A percentile compares a stretch with the other conserved stretches of the same genome.
Evolutionary conservation across 2,113 vertebrate species (phyloP).

Genomic region (Pseudolaguvia tuberculata): DNA sequence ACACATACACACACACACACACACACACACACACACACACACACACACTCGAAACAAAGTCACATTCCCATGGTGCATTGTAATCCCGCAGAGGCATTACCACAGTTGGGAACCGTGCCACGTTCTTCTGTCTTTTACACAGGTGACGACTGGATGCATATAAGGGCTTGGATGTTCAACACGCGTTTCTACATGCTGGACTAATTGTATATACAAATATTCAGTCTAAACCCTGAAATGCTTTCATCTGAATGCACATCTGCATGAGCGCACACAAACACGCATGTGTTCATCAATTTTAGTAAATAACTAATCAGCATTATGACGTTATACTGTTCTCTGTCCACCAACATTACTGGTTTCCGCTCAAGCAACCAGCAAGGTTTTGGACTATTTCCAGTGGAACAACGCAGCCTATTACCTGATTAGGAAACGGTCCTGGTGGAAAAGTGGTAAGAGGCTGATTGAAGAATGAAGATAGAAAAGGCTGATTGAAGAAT

Average conservation of each 20-base stretch:
- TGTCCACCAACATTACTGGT: too few species aligned
- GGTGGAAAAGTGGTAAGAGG: too few species aligned
- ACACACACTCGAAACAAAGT: conserved; percentile 6
- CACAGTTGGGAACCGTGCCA: neutral
- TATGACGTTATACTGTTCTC: too few species aligned
- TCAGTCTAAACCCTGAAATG: neutral
- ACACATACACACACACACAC: neutral
- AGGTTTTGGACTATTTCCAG: too few species aligned
- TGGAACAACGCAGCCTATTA: too few species aligned
- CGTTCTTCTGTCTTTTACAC: neutral
- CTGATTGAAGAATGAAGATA: too few species aligned
- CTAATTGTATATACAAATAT: neutral
- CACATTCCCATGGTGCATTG: neutral
- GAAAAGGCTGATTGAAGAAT: too few species aligned
- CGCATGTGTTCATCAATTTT: too few species aligned
- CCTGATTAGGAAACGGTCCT: too few species aligned
- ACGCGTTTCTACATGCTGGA: neutral
- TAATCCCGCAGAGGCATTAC: conserved; percentile 1
- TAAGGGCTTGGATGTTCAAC: neutral
- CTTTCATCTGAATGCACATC: neutral
- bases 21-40: neutral
- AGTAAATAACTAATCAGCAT: too few species aligned
- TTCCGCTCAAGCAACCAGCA: too few species aligned
- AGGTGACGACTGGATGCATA: neutral
- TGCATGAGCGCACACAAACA: too few species aligned